Percentiles rank a stretch among this genome's conserved stretches.
phyloP scores from a whole-genome alignment of 2,797 vertebrate genomes.

The Syngnathus acus region DNA sequence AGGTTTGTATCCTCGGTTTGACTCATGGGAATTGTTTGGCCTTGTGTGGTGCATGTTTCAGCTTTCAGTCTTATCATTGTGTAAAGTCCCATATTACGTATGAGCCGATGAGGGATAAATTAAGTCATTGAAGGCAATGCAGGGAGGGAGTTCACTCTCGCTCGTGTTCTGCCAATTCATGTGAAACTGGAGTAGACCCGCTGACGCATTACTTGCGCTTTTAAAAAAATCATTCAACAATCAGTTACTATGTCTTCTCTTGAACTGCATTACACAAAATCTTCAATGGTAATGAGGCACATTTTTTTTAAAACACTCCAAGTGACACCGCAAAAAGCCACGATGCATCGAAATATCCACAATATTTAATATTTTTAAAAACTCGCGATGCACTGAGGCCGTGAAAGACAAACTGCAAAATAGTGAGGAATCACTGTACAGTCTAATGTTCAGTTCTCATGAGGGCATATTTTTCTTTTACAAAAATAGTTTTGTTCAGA shows the following conservation, averaged over 20 bases:
- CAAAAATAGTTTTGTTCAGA: not conserved
- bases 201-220: not conserved
- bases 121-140: not conserved
- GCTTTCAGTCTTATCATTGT: conserved; percentile 32
- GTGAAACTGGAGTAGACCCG: not conserved
- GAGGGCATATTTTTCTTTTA: not conserved
- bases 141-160: conserved; percentile 14
- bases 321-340: too few relatives aligned
- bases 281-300: too few relatives aligned
- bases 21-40: conserved; percentile 57
- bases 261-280: too few relatives aligned
- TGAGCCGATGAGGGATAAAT: conserved; percentile 25
- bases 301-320: too few relatives aligned
- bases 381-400: too few relatives aligned
- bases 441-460: not conserved
- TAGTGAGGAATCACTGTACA: not conserved
- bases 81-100: conserved; percentile 28
- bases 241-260: too few relatives aligned
- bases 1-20: conserved; percentile 51
- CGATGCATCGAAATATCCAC: too few relatives aligned
- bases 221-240: too few relatives aligned
- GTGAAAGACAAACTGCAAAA: too few relatives aligned
- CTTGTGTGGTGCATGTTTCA: conserved; percentile 38
- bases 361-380: too few relatives aligned
- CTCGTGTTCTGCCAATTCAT: not conserved